A percentile compares a stretch with the other conserved stretches of the same genome.
phyloP scores from a whole-genome alignment of 2,888 invertebrate species.

The Carpatolechia fugitivella region DNA sequence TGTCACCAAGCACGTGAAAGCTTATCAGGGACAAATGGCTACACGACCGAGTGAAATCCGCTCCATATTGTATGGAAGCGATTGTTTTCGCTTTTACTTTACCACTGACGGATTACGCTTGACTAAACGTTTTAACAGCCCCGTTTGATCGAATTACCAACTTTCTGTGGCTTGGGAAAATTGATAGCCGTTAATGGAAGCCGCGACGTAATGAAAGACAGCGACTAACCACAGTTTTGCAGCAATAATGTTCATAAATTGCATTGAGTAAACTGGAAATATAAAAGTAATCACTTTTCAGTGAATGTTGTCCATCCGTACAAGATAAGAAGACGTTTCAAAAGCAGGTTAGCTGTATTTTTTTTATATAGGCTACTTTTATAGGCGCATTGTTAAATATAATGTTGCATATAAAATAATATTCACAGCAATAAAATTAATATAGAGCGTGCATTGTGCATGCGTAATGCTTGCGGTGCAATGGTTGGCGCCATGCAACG shows the following conservation, averaged over 20 bases:
- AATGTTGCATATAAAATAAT: too few species aligned
- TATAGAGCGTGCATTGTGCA: too few species aligned
- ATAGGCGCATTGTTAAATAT: too few species aligned
- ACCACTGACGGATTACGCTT: constrained; percentile 48
- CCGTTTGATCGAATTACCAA: constrained; percentile 53
- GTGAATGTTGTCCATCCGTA: too few species aligned
- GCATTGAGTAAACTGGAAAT: background rate
- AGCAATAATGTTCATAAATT: background rate
- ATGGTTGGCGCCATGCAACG: background rate
- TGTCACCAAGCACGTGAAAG: background rate
- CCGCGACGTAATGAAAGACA: constrained; percentile 13
- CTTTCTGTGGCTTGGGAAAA: constrained; percentile 52
- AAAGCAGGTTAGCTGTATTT: too few species aligned
- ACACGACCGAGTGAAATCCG: constrained; percentile 38
- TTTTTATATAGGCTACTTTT: too few species aligned
- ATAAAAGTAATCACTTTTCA: too few species aligned
- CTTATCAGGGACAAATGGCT: background rate
- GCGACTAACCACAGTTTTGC: background rate
- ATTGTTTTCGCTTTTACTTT: constrained; percentile 64
- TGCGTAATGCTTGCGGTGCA: background rate
- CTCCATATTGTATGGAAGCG: constrained; percentile 38
- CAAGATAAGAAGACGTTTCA: too few species aligned
- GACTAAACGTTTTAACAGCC: constrained; percentile 56
- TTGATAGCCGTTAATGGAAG: constrained; percentile 31
- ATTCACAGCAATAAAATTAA: too few species aligned